Evolutionary conservation across 2,797 vertebrate species (phyloP).

Genomic region (Sarcophilus harrisii): DNA sequence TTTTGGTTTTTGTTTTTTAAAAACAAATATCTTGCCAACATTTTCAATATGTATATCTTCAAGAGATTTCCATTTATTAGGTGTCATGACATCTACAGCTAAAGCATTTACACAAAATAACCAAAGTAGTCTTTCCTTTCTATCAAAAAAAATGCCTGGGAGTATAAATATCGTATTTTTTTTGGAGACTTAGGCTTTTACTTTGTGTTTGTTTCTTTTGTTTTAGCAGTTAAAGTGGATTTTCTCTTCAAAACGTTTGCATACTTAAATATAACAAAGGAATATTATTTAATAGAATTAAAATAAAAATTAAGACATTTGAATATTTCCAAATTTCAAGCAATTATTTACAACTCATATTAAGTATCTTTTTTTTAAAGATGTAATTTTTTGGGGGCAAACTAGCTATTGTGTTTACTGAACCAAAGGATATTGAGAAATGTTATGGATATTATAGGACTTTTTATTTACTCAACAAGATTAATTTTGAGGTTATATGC

Average conservation of each 20-base stretch:
- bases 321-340: neutral
- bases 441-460: neutral
- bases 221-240: neutral
- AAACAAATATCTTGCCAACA: neutral
- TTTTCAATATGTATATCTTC: neutral
- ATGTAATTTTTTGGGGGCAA: neutral
- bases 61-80: neutral
- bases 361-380: neutral
- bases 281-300: neutral
- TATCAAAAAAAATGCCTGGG: neutral
- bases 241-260: neutral
- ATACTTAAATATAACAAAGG: neutral
- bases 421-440: neutral
- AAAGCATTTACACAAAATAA: neutral
- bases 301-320: neutral
- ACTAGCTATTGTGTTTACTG: neutral
- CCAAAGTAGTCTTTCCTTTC: neutral
- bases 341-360: neutral
- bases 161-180: neutral
- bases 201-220: neutral
- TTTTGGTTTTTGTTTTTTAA: neutral
- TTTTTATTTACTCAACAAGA: neutral
- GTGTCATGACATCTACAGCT: neutral
- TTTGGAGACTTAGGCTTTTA: neutral
- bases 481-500: neutral